These are phyloP conservation scores for Saccostrea echinata DNA, from an alignment of 1,140 invertebrate species.

Conservation along the genomic window DNA sequence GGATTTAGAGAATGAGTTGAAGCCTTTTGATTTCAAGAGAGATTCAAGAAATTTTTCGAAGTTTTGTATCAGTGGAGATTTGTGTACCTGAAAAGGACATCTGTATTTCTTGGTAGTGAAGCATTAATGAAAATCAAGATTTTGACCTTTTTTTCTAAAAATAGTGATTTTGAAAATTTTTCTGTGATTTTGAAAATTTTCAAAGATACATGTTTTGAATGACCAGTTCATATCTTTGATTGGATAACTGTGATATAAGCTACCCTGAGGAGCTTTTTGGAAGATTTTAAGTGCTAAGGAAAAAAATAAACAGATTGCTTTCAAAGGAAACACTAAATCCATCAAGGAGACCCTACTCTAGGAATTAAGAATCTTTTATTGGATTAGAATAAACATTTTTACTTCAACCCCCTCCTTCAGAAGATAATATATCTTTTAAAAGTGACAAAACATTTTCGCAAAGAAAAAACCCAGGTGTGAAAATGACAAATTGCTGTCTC, in stretches of 20 bases:
- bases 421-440: constrained; percentile 6
- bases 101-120: not conserved
- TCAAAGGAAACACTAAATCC: not conserved
- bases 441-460: constrained; percentile 11
- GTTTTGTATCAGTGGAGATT: not conserved
- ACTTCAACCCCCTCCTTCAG: not conserved
- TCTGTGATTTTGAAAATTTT: not conserved
- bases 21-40: not conserved
- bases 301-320: not conserved
- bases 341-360: not conserved
- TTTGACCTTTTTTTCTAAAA: not conserved
- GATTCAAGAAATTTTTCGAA: not conserved
- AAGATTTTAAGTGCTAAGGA: not conserved
- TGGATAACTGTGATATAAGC: not conserved
- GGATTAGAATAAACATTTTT: constrained; percentile 11
- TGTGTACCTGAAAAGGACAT: not conserved
- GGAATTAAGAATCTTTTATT: not conserved
- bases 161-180: not conserved
- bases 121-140: not conserved
- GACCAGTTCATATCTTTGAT: not conserved
- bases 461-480: not conserved
- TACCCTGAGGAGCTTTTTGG: not conserved
- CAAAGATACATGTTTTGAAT: not conserved
- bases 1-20: not conserved
- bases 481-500: not conserved